phyloP scores from a whole-genome alignment of 2,797 vertebrate genomes.

The Hemitrygon akajei region DNA sequence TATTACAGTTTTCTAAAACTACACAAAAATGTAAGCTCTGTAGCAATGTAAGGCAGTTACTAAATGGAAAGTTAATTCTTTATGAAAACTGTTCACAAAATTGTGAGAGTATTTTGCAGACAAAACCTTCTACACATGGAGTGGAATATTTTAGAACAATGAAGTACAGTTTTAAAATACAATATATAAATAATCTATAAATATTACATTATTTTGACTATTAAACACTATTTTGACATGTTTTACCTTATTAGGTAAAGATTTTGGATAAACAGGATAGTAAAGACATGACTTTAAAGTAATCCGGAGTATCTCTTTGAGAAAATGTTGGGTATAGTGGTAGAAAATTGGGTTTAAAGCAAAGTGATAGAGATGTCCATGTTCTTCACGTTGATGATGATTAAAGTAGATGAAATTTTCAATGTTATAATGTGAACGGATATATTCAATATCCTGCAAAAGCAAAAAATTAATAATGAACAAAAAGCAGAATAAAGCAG shows the following conservation, averaged over 20 bases:
- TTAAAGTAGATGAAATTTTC: conserved; percentile 84
- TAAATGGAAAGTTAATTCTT: conserved; percentile 62
- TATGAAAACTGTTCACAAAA: conserved; percentile 38
- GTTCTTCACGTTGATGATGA: conserved; percentile 69
- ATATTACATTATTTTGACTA: background rate
- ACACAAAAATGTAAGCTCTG: conserved; percentile 91
- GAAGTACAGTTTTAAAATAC: background rate
- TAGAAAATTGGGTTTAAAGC: conserved; percentile 64
- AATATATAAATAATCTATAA: background rate
- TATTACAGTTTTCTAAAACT: conserved; percentile 98
- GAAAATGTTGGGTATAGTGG: conserved; percentile 66
- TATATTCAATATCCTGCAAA: conserved; percentile 74
- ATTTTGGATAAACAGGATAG: conserved; percentile 62
- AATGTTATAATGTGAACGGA: conserved; percentile 76
- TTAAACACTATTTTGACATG: background rate
- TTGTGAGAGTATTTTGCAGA: background rate
- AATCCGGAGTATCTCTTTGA: conserved; percentile 80
- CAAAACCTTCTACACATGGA: background rate
- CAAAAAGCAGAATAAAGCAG: background rate
- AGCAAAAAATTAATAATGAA: conserved; percentile 1
- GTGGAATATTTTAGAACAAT: background rate
- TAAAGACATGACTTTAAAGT: conserved; percentile 76
- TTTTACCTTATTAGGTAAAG: conserved; percentile 60
- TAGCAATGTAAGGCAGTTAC: conserved; percentile 65
- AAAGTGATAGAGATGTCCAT: conserved; percentile 74